Percentiles rank a stretch among this genome's conserved stretches.
These are phyloP conservation scores for Sparidentex hasta DNA, from an alignment of 2,797 vertebrate genomes.

Conservation along the genomic window DNA sequence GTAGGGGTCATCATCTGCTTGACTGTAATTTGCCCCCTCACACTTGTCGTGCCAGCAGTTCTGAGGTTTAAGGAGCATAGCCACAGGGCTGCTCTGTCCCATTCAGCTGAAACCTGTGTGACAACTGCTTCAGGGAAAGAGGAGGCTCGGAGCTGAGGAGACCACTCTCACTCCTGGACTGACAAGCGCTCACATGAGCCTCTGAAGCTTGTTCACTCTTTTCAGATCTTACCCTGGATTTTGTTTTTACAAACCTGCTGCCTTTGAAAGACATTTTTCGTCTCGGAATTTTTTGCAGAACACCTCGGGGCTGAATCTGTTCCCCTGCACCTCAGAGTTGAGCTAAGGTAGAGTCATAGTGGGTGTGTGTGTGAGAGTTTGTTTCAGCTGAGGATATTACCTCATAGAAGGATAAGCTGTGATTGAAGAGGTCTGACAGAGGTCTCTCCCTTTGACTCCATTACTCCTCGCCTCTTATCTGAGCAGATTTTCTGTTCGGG, in stretches of 20 bases:
- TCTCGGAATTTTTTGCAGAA: constrained; percentile 31
- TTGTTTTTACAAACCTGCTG: constrained; percentile 10
- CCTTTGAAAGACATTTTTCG: background rate
- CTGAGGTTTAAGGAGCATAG: constrained; percentile 71
- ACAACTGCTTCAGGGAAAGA: constrained; percentile 79
- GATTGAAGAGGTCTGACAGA: constrained; percentile 75
- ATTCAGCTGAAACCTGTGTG: constrained; percentile 66
- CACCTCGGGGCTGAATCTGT: constrained; percentile 45
- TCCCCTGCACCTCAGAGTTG: constrained; percentile 49
- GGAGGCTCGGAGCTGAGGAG: constrained; percentile 33
- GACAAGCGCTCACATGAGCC: constrained; percentile 25
- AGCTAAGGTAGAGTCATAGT: constrained; percentile 62
- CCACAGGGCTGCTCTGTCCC: constrained; percentile 62
- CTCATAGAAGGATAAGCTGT: constrained; percentile 75
- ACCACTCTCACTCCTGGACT: constrained; percentile 56
- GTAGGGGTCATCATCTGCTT: constrained; percentile 71
- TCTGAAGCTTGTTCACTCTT: constrained; percentile 40
- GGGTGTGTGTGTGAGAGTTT: constrained; percentile 58
- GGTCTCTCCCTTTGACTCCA: constrained; percentile 72
- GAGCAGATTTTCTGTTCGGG: constrained; percentile 73
- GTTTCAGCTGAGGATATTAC: constrained; percentile 77
- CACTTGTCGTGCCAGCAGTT: constrained; percentile 75
- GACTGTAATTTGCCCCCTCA: constrained; percentile 59
- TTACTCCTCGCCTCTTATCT: constrained; percentile 78
- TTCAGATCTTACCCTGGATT: constrained; percentile 17